Evolutionary conservation across 2,797 vertebrate species (phyloP), one percentile per base, ranked within the genome.

Genomic region (Anableps anableps): DNA sequence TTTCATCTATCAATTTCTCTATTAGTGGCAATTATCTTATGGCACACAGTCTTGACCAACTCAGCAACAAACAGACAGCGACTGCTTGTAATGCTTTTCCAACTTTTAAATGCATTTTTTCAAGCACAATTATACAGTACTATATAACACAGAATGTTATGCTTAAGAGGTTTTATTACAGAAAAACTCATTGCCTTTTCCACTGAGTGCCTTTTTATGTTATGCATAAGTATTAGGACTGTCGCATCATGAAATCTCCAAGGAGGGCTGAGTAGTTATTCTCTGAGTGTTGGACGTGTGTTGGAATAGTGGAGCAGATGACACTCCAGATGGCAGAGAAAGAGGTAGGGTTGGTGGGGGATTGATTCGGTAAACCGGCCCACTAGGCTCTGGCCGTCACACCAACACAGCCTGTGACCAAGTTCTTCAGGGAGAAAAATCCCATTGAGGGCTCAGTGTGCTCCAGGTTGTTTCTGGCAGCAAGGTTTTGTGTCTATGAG

Each of bases 241-340:
- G 83, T 11, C 73, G 50, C 41, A 47, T 68, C 26, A 76, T 51
- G 53, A 72, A 75, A 72, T 79, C 8, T 79, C 45, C 0, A 7
- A 23, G 43, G 51, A 72, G 34, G 29, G 45, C 48, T n/a, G 41
- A 74, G 50, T 82, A 82, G 83, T 80, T 77, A 72, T 78, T 68
- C 29, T 77, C 75, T 77, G 36, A n/a, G 23, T 43, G 55, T 78
- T 55, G 14, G 45, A 77, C 43, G 51, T 78, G 64, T 76, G 83
- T 86, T 78, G 66, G 70, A 80, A 86, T 84, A 86, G 74, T 53
- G 36, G 75, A 91, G 87, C 92, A 93, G 91, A 88, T 94, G 88
- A 91, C 82, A 74, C 80, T 88, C 85, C 93, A 94, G 94, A 94
- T 94, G 92, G 93, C 77, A 71, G 68, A 70, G 78, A 85, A 70